phyloP scores from a whole-genome alignment of 2,113 vertebrate genomes.

The Sakesphorus luctuosus region DNA sequence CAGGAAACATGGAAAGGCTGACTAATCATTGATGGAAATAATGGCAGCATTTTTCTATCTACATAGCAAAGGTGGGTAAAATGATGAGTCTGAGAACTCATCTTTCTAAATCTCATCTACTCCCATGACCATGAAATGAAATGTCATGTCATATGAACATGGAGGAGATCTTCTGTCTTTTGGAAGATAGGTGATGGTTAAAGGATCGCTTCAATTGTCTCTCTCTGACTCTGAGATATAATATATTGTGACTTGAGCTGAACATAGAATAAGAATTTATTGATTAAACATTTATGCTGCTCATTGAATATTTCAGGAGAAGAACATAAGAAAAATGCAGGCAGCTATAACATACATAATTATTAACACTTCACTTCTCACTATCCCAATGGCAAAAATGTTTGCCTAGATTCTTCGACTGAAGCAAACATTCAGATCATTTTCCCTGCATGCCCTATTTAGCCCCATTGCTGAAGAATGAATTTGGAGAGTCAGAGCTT shows the following conservation, averaged over 20 bases:
- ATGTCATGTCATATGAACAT: neutral
- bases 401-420: neutral
- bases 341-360: neutral
- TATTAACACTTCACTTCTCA: neutral
- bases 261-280: neutral
- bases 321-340: neutral
- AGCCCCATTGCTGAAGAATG: neutral
- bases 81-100: neutral
- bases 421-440: neutral
- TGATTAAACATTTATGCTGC: neutral
- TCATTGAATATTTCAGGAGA: neutral
- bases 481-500: neutral
- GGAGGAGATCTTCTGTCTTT: neutral
- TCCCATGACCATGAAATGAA: neutral
- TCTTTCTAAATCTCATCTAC: neutral
- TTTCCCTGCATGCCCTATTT: neutral
- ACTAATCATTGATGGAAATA: neutral
- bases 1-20: neutral
- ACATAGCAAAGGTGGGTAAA: neutral
- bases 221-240: neutral
- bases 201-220: neutral
- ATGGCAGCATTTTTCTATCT: neutral
- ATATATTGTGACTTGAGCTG: neutral
- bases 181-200: neutral
- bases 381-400: neutral